Evolutionary conservation across 2,113 vertebrate species (phyloP).

Genomic region (Heteronetta atricapilla): DNA sequence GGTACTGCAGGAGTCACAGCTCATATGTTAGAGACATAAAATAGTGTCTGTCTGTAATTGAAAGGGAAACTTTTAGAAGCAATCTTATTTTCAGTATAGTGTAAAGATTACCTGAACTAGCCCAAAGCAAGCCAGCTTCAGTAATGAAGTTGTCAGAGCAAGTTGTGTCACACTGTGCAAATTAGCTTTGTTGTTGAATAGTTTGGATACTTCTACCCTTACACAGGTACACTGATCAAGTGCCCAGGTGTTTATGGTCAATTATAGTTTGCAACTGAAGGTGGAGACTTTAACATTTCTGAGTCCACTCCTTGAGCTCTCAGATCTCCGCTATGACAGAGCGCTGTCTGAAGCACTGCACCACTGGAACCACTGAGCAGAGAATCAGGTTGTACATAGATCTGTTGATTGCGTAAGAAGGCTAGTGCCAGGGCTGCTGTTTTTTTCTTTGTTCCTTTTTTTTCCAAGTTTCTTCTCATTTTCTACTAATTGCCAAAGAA

Average conservation of each 20-base stretch:
- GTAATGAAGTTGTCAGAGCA: neutral
- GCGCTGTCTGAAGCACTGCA: neutral
- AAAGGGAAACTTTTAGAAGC: neutral
- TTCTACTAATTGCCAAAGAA: neutral
- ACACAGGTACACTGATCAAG: neutral
- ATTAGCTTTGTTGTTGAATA: neutral
- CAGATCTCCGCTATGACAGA: neutral
- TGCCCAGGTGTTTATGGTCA: neutral
- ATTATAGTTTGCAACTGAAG: neutral
- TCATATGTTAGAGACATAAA: neutral
- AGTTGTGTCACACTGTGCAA: neutral
- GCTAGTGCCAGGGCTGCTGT: neutral
- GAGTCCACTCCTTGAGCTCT: neutral
- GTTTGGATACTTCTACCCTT: neutral
- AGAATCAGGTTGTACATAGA: neutral
- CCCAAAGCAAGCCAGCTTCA: neutral
- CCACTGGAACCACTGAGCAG: neutral
- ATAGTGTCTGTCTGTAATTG: rapidly evolving
- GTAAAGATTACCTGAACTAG: neutral
- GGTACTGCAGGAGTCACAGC: neutral
- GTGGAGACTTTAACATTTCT: neutral
- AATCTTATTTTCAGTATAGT: neutral
- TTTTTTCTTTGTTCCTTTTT: neutral
- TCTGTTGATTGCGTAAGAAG: neutral
- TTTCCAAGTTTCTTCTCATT: neutral